A percentile compares a stretch with the other conserved stretches of the same genome.
phyloP scores from a whole-genome alignment of 2,113 vertebrate genomes.

The Megaptera novaeangliae region DNA sequence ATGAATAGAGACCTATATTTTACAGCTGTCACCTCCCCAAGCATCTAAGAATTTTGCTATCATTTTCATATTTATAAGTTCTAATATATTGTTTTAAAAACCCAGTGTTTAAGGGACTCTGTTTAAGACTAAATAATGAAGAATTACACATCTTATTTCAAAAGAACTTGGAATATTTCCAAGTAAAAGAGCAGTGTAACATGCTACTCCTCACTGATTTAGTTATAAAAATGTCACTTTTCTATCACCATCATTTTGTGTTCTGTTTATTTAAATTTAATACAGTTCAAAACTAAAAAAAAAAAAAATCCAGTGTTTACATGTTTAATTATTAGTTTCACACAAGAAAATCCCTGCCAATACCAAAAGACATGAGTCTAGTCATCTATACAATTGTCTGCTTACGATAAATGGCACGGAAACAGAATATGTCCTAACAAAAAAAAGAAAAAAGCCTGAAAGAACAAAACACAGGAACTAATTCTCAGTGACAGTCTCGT shows the following conservation, averaged over 20 bases:
- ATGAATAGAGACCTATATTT: neutral
- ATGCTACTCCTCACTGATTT: too few species aligned
- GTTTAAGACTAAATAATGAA: too few species aligned
- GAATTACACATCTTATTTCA: too few species aligned
- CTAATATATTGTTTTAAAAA: neutral
- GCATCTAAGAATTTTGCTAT: neutral
- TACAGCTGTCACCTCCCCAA: neutral
- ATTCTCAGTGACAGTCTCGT: constrained; percentile 87
- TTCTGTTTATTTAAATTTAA: too few species aligned
- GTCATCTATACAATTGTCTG: neutral
- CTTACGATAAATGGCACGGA: constrained; percentile 60
- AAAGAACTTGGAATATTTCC: too few species aligned
- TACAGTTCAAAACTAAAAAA: too few species aligned
- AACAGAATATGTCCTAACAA: constrained; percentile 73
- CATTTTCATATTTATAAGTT: neutral
- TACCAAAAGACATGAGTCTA: neutral
- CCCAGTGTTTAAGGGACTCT: too few species aligned
- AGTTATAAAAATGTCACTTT: too few species aligned
- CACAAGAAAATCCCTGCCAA: neutral
- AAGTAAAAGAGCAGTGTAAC: too few species aligned
- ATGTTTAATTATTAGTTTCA: neutral
- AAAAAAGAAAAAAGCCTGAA: constrained; percentile 71
- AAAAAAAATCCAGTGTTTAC: neutral
- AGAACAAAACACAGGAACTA: constrained; percentile 81
- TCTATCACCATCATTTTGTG: too few species aligned